Base-by-base conservation (phyloP, 2,888 invertebrate species). In the Nomada flava region DNA sequence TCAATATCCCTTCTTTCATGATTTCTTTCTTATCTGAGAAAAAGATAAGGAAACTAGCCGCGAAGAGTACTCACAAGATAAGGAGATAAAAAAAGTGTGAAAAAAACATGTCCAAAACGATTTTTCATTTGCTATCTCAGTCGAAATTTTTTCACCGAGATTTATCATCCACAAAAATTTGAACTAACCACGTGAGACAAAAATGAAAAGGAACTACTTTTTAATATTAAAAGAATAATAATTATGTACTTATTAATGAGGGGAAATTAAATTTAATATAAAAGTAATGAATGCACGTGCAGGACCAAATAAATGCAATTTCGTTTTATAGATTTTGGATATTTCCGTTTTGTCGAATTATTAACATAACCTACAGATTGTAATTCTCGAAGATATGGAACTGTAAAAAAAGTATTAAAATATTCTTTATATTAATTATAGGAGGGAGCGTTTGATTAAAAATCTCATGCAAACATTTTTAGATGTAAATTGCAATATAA, bases 31-130 rank as follows among this genome's bases (percentile, higher is more conserved):
- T 83, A 73, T 81, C 70, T 36, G 50, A 15, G 0, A 11, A 44
- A 52, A 15, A 76, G 83, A 83, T 83, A 83, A 82, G 64, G n/a
- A 50, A 57, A 7, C 11, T 26, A 70, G 11, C 15, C 18, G 42
- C 50, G 60, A 63, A 69, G 60, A 44, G 23, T 44, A 23, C 10
- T 18, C 52, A 0, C 36, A 26, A 67, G 72, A 78, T 79, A 80
- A 68, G 42, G 59, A 65, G 18, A 64, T 60, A 57, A 36, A 70
- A 60, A 64, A 15, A 13, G 20, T 7, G 13, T 59, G 18, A 59
- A 64, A 74, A 71, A 63, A n/a, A 26, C 0, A 0, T 5, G n/a
- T 26, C 55, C 15, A 11, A 67, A 63, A 44, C 7, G 13, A 47
- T 67, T 52, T 67, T 50, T 3, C 18, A n/a, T 36, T 13, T n/a